phyloP scores from a whole-genome alignment of 2,888 invertebrate species.

The Mesodorylaimus sp. region DNA sequence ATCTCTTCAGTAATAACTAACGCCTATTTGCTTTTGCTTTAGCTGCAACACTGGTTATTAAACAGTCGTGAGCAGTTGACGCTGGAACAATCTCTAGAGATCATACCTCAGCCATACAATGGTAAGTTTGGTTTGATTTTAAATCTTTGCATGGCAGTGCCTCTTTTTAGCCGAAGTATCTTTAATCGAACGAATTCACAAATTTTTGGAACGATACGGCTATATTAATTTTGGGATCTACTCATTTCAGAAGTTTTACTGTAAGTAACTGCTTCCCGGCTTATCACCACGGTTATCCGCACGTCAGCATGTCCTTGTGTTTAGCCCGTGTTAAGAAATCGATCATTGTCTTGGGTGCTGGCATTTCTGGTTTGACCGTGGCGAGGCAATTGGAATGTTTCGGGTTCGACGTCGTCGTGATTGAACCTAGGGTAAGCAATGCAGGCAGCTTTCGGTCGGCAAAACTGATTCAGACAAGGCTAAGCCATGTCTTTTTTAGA shows the following conservation, averaged over 20 bases:
- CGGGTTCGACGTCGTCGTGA: slow-evolving; percentile 23
- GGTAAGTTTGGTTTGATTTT: slow-evolving; percentile 56
- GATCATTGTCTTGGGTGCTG: slow-evolving; percentile 27
- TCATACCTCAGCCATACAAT: slow-evolving; percentile 68
- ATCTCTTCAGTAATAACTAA: too few relatives aligned
- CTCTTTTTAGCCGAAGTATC: too few relatives aligned
- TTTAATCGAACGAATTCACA: slow-evolving; percentile 65
- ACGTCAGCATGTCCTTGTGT: not conserved
- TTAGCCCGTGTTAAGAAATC: slow-evolving; percentile 1
- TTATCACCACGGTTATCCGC: too few relatives aligned
- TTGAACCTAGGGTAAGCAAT: slow-evolving; percentile 20
- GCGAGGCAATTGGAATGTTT: slow-evolving; percentile 21
- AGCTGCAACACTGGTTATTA: slow-evolving; percentile 87
- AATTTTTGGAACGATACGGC: slow-evolving; percentile 80
- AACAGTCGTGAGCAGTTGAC: slow-evolving; percentile 77
- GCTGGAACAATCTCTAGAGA: slow-evolving; percentile 56
- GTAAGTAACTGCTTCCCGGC: too few relatives aligned
- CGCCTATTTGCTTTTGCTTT: too few relatives aligned
- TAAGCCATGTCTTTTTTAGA: slow-evolving; percentile 35
- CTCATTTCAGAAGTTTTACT: slow-evolving; percentile 32
- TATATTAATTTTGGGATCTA: slow-evolving; percentile 95
- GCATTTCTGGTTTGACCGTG: slow-evolving; percentile 24
- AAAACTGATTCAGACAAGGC: too few relatives aligned
- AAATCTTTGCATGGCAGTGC: too few relatives aligned
- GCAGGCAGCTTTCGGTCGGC: too few relatives aligned